Conservation (phyloP, 2,797 vertebrate genomes). For the Myotis daubentonii region DNA sequence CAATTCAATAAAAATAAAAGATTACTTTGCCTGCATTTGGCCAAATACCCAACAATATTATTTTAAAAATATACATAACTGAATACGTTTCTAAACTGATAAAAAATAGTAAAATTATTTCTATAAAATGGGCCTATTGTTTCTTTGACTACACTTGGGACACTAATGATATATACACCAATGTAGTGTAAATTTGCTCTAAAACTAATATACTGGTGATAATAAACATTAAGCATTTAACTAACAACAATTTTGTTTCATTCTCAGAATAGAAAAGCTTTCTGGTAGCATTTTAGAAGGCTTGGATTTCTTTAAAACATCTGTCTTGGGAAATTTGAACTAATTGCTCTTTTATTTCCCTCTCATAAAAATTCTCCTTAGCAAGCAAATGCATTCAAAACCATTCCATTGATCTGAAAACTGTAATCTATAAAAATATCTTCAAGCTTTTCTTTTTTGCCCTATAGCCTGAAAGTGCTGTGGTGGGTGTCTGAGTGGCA, state of each 20-base stretch:
- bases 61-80: neutral
- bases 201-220: slow-evolving; percentile 58
- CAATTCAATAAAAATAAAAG: neutral
- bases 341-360: slow-evolving; percentile 72
- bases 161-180: neutral
- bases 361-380: slow-evolving; percentile 63
- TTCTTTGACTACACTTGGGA: slow-evolving; percentile 5
- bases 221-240: slow-evolving; percentile 71
- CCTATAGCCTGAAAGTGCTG: neutral
- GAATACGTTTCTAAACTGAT: slow-evolving; percentile 5
- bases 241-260: slow-evolving; percentile 68
- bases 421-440: slow-evolving; percentile 63
- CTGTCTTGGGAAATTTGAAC: slow-evolving; percentile 72
- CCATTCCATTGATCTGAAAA: slow-evolving; percentile 60
- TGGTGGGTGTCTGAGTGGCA: neutral
- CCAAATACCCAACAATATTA: neutral
- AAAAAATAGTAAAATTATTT: neutral
- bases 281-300: slow-evolving; percentile 61
- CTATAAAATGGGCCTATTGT: slow-evolving; percentile 12
- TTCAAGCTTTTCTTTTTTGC: slow-evolving; percentile 21
- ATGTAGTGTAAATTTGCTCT: slow-evolving; percentile 54
- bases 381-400: slow-evolving; percentile 64
- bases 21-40: neutral
- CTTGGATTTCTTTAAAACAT: slow-evolving; percentile 69
- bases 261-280: slow-evolving; percentile 60